Base-by-base conservation (phyloP, 2,113 vertebrate species). In the Notechis scutatus region DNA sequence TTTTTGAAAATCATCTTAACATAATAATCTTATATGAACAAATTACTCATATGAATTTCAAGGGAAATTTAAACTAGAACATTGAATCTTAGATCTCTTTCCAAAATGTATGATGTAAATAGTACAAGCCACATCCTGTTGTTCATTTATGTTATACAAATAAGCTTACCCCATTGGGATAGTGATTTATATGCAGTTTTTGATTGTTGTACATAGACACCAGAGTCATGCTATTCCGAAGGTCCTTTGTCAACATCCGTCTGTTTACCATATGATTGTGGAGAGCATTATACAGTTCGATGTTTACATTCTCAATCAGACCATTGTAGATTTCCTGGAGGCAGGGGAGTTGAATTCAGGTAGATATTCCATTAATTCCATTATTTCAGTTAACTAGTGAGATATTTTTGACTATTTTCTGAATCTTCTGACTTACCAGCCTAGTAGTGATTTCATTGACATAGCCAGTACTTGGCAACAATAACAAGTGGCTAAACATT, bases 261-360 rank as follows among this genome's bases (percentile, higher is more conserved):
- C 98, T 98, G 96, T 99, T 98, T 93, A 98, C 96, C 99, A 99
- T 99, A 95, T 99, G 99, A 94, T 98, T 99, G 92, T 98, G 99
- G 81, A 99, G 98, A 94, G 99, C 98, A 55, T 99, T 99, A 94
- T 99, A 97, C 42, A 99, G 95, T 93, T 99, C 99, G 55, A 99
- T 98, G 97, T 99, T 99, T 69, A 99, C 99, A 26, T 99, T 99
- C 97, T 98, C 99, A 92, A 99, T 96, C 96, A 99, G 96, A 59
- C 98, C 98, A 81, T 92, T 95, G 50, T 97, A 98, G 42, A 98
- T 95, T 89, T 97, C 95, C 99, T 99, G 94, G 85, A 93, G 64
- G 94, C 93, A 12, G 89, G 90, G 18, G 47, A 29, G 11, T 87
- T 50, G 34, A 81, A 55, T 92, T 95, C 55, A 87, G 69, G 91